Conservation (phyloP, 2,113 vertebrate genomes). For the Brachyhypopomus gauderio region DNA sequence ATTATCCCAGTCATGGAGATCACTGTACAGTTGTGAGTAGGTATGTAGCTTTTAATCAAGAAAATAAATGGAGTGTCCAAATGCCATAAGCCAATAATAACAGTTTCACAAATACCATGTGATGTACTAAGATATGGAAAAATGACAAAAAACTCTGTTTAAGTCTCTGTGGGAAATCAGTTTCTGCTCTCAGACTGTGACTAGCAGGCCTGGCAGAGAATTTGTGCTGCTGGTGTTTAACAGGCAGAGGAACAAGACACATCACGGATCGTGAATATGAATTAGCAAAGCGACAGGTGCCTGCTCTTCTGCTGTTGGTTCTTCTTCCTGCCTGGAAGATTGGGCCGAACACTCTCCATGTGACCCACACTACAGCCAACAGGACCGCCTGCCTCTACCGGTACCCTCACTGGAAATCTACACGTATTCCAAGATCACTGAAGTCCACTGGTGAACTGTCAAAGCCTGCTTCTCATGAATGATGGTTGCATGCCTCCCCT, state of each 20-base stretch:
- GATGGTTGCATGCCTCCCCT: too few species aligned
- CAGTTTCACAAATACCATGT: background rate
- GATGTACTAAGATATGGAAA: background rate
- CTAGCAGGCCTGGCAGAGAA: constrained; percentile 5
- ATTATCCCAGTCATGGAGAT: background rate
- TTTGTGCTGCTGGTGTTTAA: constrained; percentile 4
- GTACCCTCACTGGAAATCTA: too few species aligned
- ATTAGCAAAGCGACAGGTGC: constrained; percentile 3
- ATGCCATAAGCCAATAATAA: background rate
- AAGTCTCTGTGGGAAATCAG: background rate
- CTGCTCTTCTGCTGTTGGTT: background rate
- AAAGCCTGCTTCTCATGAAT: too few species aligned
- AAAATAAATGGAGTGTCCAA: background rate
- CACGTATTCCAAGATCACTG: too few species aligned
- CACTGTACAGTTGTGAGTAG: background rate
- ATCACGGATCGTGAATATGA: constrained; percentile 17
- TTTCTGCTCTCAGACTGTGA: background rate
- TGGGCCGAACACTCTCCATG: too few species aligned
- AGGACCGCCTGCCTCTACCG: too few species aligned
- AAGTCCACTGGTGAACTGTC: too few species aligned
- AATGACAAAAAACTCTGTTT: background rate
- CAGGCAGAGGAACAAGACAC: constrained; percentile 15
- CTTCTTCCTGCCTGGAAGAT: background rate
- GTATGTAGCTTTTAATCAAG: background rate
- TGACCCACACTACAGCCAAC: too few species aligned